Evolutionary conservation across 2,888 invertebrate species (phyloP).

Genomic region (Ochropleura leucogaster): DNA sequence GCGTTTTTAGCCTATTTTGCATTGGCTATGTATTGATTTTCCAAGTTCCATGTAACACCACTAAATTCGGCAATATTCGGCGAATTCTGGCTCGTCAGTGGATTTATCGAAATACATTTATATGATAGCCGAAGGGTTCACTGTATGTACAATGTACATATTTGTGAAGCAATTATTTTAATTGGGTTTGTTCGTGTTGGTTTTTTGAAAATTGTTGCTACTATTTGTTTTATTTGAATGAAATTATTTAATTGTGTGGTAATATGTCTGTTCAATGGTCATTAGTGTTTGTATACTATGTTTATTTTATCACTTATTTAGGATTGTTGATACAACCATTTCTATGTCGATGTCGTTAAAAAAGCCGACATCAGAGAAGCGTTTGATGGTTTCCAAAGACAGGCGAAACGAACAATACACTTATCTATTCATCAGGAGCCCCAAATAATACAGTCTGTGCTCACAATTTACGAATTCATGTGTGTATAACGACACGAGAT

Average conservation of each 20-base stretch:
- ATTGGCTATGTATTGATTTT: slow-evolving; percentile 22
- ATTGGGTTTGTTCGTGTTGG: slow-evolving; percentile 12
- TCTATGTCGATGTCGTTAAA: slow-evolving; percentile 33
- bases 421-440: slow-evolving; percentile 43
- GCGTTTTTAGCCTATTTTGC: slow-evolving; percentile 3
- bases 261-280: not conserved
- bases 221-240: not conserved
- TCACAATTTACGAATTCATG: slow-evolving; percentile 59
- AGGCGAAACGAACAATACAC: slow-evolving; percentile 14
- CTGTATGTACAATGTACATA: slow-evolving; percentile 1
- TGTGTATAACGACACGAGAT: slow-evolving; percentile 38
- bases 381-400: slow-evolving; percentile 27
- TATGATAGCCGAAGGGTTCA: not conserved
- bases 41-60: not conserved
- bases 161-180: slow-evolving; percentile 34
- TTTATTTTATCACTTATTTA: slow-evolving; percentile 1
- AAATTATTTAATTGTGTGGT: slow-evolving; percentile 9
- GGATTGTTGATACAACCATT: not conserved
- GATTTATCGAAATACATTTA: slow-evolving; percentile 7
- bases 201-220: not conserved
- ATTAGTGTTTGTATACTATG: not conserved
- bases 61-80: not conserved
- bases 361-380: not conserved
- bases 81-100: not conserved
- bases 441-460: slow-evolving; percentile 48